Percentiles rank a stretch among this genome's conserved stretches.
phyloP scores from a whole-genome alignment of 2,113 vertebrate genomes.

The Turnix velox region DNA sequence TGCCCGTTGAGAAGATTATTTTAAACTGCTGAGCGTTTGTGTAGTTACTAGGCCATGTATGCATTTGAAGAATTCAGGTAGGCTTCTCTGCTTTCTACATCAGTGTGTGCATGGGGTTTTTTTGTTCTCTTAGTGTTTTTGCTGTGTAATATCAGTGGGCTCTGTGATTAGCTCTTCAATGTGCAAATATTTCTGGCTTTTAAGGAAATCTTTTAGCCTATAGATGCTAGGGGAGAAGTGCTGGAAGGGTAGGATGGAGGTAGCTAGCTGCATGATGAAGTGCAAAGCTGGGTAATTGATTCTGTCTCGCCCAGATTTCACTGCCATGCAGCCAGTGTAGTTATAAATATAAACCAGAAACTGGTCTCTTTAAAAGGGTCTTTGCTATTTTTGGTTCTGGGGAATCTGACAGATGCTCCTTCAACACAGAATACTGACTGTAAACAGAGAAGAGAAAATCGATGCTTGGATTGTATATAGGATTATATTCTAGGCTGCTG shows the following conservation, averaged over 20 bases:
- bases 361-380: constrained; percentile 50
- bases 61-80: constrained; percentile 87
- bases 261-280: constrained; percentile 51
- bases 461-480: constrained; percentile 29
- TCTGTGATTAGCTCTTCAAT: constrained; percentile 43
- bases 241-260: constrained; percentile 22
- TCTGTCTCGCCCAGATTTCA: constrained; percentile 28
- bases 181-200: constrained; percentile 68
- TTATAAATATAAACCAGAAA: constrained; percentile 60
- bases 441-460: constrained; percentile 39
- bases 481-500: constrained; percentile 56
- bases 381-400: constrained; percentile 67
- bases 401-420: constrained; percentile 62
- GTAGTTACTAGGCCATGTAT: constrained; percentile 80
- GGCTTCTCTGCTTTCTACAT: constrained; percentile 68
- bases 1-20: constrained; percentile 58
- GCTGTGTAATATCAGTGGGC: constrained; percentile 76
- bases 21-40: constrained; percentile 61
- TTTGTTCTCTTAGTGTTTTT: constrained; percentile 76
- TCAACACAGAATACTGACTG: constrained; percentile 30
- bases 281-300: constrained; percentile 61
- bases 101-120: constrained; percentile 59
- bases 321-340: not conserved
- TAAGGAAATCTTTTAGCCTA: constrained; percentile 5
- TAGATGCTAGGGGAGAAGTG: constrained; percentile 52